Evolutionary conservation across 2,888 invertebrate species (phyloP), one percentile per base, ranked within the genome.

Genomic region (Mechanitis mazaeus): DNA sequence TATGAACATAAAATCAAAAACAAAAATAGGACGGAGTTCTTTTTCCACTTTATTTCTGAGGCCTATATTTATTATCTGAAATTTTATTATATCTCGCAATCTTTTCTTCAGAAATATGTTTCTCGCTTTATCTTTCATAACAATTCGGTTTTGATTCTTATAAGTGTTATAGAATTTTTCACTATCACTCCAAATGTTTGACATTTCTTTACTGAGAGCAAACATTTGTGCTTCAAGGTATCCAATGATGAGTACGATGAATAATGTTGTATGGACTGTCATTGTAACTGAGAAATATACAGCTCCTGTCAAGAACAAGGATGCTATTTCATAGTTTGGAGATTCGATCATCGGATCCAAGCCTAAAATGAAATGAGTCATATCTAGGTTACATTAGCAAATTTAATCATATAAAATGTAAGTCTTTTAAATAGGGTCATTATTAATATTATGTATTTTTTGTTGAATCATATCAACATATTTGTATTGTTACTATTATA

Each of bases 141-240:
- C 1, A 5, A 53, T 42, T 4, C 31, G 20, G 7, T 56, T 33
- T 5, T 35, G 3, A 12, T 38, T 53, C 31, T 60, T 63, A 28
- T 57, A 54, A 31, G 11, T 47, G 28, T 58, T 55, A 28, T 58
- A 64, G 11, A 59, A 64, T 20, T 54, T 56, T 45, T 61, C 33
- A 33, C 58, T 61, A 31, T 64, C 80, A n/a, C 70, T 55, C 78
- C 79, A 81, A 2, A 83, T 45, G 31, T 72, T 62, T 1, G 55
- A 33, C 2, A 84, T 46, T 71, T 83, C 82, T 63, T 78, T 68
- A 33, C 77, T 76, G 3, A 82, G 68, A 1, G 82, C 75, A 0
- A 78, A 59, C 70, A 83, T 79, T 64, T 83, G 81, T 0, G 82
- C 78, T 67, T 83, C 82, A 0, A 72, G 76, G 63, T 81, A 82